phyloP scores from a whole-genome alignment of 2,888 invertebrate genomes.

The Caenorhabditis zanzibari region DNA sequence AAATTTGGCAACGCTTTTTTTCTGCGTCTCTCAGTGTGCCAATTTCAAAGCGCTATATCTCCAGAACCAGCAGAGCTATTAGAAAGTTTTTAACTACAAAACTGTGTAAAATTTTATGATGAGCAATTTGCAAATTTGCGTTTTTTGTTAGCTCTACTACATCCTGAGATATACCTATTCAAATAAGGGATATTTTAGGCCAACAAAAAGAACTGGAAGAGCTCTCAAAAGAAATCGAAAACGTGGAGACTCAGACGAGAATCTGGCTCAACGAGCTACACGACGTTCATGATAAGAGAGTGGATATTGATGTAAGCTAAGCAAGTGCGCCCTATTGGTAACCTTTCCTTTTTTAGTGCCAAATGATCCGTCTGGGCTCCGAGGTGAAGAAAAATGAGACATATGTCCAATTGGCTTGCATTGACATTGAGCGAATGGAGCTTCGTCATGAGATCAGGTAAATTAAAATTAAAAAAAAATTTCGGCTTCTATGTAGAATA shows the following conservation, averaged over 20 bases:
- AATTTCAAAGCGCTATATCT: neutral
- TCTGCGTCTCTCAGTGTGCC: neutral
- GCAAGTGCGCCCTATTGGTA: neutral
- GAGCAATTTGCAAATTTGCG: neutral
- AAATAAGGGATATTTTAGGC: slow-evolving; percentile 24
- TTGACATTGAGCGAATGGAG: slow-evolving; percentile 80
- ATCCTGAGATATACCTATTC: neutral
- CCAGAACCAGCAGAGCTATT: neutral
- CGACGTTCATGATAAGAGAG: slow-evolving; percentile 79
- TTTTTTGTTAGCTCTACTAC: too few relatives aligned
- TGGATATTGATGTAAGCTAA: slow-evolving; percentile 76
- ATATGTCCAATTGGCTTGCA: slow-evolving; percentile 80
- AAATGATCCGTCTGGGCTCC: slow-evolving; percentile 77
- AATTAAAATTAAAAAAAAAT: neutral
- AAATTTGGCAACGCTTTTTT: neutral
- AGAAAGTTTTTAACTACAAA: neutral
- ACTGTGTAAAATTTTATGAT: neutral
- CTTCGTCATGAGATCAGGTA: slow-evolving; percentile 72
- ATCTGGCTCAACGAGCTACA: slow-evolving; percentile 81
- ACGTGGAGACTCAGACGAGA: slow-evolving; percentile 76
- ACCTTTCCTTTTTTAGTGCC: slow-evolving; percentile 71
- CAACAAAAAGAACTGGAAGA: slow-evolving; percentile 62
- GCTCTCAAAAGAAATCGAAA: slow-evolving; percentile 69
- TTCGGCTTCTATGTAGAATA: slow-evolving; percentile 4
- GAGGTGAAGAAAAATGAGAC: slow-evolving; percentile 80